A percentile compares a stretch with the other conserved stretches of the same genome.
Evolutionary conservation across 2,113 vertebrate species (phyloP).

Genomic region (Echinops telfairi): DNA sequence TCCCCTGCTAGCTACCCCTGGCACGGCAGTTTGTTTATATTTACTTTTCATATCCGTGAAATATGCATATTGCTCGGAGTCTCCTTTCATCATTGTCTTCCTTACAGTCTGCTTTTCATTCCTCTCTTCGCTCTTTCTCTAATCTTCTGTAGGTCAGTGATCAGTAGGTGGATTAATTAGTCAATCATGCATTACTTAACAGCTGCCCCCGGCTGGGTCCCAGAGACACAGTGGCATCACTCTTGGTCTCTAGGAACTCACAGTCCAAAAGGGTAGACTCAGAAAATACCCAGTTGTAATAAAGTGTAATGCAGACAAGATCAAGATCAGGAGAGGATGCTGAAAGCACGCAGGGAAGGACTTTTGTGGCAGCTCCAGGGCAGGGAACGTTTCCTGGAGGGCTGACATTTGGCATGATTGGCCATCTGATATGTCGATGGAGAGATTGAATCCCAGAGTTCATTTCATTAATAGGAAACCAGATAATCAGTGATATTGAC

Average conservation of each 20-base stretch:
- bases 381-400: background rate
- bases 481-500: conserved; percentile 7
- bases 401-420: background rate
- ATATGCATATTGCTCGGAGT: background rate
- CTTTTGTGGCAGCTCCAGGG: background rate
- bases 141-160: background rate
- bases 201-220: background rate
- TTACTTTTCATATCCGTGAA: background rate
- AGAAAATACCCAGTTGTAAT: background rate
- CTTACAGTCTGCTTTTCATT: background rate
- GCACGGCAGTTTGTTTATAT: background rate
- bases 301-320: background rate
- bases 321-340: background rate
- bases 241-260: background rate
- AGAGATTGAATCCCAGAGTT: background rate
- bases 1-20: background rate
- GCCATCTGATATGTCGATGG: background rate
- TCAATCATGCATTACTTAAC: conserved; percentile 11
- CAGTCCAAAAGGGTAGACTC: background rate
- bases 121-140: background rate
- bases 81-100: background rate
- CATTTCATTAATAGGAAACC: conserved; percentile 24
- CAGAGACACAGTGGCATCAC: background rate
- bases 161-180: conserved; percentile 16
- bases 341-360: background rate